Base-by-base conservation (phyloP, 1,140 invertebrate genomes). In the Sycophila sp. region DNA sequence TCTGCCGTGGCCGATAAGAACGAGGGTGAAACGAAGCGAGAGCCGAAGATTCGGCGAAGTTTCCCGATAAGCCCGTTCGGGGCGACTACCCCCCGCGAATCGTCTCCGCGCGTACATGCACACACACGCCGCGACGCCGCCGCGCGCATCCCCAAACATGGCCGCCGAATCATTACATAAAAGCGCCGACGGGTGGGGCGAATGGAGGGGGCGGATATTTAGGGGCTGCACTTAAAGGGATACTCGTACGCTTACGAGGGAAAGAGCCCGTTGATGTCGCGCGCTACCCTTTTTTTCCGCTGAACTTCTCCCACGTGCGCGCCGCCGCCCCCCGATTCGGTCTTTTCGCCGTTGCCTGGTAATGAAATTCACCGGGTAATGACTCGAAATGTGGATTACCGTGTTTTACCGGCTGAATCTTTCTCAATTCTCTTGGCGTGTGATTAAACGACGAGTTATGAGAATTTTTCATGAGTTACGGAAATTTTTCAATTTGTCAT, bases 21-120 rank as follows among this genome's bases (percentile, higher is more conserved):
- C 73, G 78, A 77, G 28, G 34, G 60, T 15, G 10, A 1, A 8
- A 13, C 32, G 22, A 4, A 34, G 6, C 11, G 17, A 22, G 8
- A 24, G 34, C 45, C 42, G 7, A 5, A 4, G n/a, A 1, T 4
- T 13, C 22, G 34, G 17, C 64, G 77, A 75, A 80, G 79, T 83
- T 83, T 81, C 77, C 76, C 75, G 79, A 79, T 82, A 82, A 81
- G 78, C 78, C 80, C 79, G 74, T 72, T n/a, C n/a, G 76, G 76
- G 73, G 79, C 5, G 42, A n/a, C 47, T 38, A 65, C 40, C 17
- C 45, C 32, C 62, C 24, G 4, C 19, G 40, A 15, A 6, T 0
- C 40, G 26, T 5, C 13, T 42, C 13, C 4, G 15, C 10, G 30
- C 13, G n/a, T 51, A n/a, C 26, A 49, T 59, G 30, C 26, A 28